Base-by-base conservation (phyloP, 92 coral and sea anemone species). In the Phenganax marumi region DNA sequence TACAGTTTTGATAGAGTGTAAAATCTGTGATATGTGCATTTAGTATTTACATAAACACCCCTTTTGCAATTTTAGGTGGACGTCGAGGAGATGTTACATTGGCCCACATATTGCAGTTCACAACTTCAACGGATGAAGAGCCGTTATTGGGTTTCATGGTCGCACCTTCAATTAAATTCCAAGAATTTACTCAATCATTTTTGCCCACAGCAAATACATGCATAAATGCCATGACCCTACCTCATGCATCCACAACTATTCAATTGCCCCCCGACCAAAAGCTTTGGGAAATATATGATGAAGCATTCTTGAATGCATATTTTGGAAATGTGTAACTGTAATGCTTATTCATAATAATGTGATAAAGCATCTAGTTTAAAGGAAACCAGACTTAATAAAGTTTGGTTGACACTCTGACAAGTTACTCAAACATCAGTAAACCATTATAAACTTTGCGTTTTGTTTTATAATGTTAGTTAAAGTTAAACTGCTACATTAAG, bases 141-240 rank as follows among this genome's bases (percentile, higher is more conserved):
- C 85, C 85, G 53, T 73, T 81, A 16, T 53, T 83, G 50, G 86
- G 86, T 16, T 83, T 73, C 71, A 66, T 48, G 69, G 60, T 83
- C 16, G 50, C 70, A 57, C 82, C 82, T 73, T 39, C 58, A 64
- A 63, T 83, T 24, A 58, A 64, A 76, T 83, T 83, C 64, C 39
- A 43, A 50, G 82, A 84, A 73, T 80, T 63, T 43, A 78, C 79
- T 16, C 50, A 73, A 55, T 62, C 74, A 70, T 84, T 84, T 72
- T 33, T 61, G 17, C 83, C 87, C 22, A 76, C 58, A 61, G 87
- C 87, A 73, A 75, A 84, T 84, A 84, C 87, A 46, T 84, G 78
- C 76, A 65, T 51, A 22, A 76, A 84, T 76, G 65, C 33, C 22
- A 71, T 84, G 62, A 64, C 73, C 65, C 70, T 84, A 14, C 77